Base-by-base conservation (phyloP, 2,888 invertebrate genomes). In the Zootermopsis nevadensis region DNA sequence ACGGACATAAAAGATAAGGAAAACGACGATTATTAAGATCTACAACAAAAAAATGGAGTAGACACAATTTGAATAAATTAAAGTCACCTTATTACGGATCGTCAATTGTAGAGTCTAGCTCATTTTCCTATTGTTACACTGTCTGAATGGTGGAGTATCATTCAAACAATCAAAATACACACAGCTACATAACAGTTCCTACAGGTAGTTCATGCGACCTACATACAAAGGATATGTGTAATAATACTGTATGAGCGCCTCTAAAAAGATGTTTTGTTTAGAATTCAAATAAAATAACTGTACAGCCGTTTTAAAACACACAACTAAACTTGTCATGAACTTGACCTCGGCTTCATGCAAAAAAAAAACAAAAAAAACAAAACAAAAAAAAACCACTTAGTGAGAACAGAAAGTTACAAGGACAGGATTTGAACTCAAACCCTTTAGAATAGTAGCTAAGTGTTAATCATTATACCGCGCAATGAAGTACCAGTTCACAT, bases 41-140 rank as follows among this genome's bases (percentile, higher is more conserved):
- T 33, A 30, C 69, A 33, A 69, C 69, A 69, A 33, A 69, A n/a
- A 67, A 69, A 69, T 10, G 22, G 12, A 8, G 22, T 19, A 24
- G 42, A 74, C 35, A 35, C 38, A 74, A 74, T 74, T 74, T 74
- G 74, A 74, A 74, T 74, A 74, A 19, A 74, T 74, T 74, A 69
- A 69, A 69, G 30, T 33, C 31, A 69, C 31, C 19, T 31, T 72
- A 74, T 74, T 10, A 74, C 0, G 35, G 74, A 69, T 15, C 24
- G 69, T 69, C 69, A 12, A 8, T n/a, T 15, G 48, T 48, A 48
- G 48, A 48, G 48, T 48, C 48, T 15, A 8, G 15, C 10, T 22
- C 33, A 33, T 69, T 31, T 69, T 69, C 27, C 33, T 38, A 74
- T 74, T 74, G 74, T 74, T 74, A 74, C 22, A 22, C 10, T 69